Evolutionary conservation across 2,797 vertebrate species (phyloP), one percentile per base, ranked within the genome.

Genomic region (Chelon labrosus): DNA sequence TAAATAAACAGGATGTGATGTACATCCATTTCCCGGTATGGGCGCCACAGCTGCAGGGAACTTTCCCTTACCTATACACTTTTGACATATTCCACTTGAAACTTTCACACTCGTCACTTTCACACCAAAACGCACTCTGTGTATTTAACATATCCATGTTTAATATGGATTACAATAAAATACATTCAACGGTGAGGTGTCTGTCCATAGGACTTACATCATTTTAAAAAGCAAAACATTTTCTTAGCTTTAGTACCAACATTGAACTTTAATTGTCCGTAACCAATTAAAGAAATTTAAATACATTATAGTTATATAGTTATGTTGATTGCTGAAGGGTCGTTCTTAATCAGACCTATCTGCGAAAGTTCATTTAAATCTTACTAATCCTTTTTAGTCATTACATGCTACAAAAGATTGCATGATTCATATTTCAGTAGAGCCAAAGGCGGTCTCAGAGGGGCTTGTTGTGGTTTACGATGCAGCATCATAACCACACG

Each of bases 1-100:
- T 87, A 84, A 93, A 87, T 69, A 88, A 90, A 88, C 90, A 91
- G 92, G 92, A 92, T 87, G 73, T 90, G 69, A 81, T 70, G 70
- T 79, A 59, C 62, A 62, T 65, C 51, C 31, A 85, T 56, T 91
- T 91, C 74, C 44, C 67, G 65, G 56, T 61, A 84, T n/a, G 9
- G 16, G 14, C 53, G 61, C 17, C 1, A 54, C 70, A 83, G 70
- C 70, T 42, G 37, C 13, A 75, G 3, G 67, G 79, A 89, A 91
- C 80, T 89, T 90, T 92, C 88, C 89, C 10, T 62, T 62, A 64
- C 54, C 35, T 20, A 50, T 25, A 38, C 19, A 57, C 8, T 31
- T 44, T 75, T 77, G 7, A 50, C 0, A 42, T 1, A 74, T 86
- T 91, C 80, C 81, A 59, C 35, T 58, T 41, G 3, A 17, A 59